These are phyloP conservation scores for Choreutis nemorana DNA, from an alignment of 2,888 invertebrate species.

Conservation along the genomic window DNA sequence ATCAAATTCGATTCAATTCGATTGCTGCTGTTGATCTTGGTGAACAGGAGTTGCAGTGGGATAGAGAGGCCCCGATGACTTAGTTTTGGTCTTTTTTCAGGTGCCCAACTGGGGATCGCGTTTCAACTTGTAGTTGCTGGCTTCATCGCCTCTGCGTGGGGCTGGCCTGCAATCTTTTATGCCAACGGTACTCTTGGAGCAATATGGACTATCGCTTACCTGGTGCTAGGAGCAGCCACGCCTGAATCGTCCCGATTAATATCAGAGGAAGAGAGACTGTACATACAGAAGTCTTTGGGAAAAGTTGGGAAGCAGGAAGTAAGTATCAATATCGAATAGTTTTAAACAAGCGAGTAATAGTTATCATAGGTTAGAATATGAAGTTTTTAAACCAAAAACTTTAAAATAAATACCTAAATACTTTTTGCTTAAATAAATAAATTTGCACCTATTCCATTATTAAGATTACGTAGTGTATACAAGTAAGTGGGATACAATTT, in stretches of 20 bases:
- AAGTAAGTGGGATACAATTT: too few relatives aligned
- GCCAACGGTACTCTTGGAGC: constrained; percentile 71
- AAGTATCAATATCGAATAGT: constrained; percentile 5
- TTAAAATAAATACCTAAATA: too few relatives aligned
- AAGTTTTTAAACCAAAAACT: too few relatives aligned
- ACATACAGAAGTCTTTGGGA: constrained; percentile 69
- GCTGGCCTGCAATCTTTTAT: constrained; percentile 84
- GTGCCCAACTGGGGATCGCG: constrained; percentile 82
- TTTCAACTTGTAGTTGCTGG: constrained; percentile 78
- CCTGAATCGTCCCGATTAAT: constrained; percentile 70
- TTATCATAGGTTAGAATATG: too few relatives aligned
- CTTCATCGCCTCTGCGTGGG: constrained; percentile 69
- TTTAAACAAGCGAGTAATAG: too few relatives aligned
- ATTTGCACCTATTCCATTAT: too few relatives aligned
- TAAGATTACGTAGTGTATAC: too few relatives aligned
- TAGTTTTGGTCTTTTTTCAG: constrained; percentile 43
- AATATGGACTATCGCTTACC: constrained; percentile 68
- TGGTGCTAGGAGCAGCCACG: constrained; percentile 70
- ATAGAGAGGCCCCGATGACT: too few relatives aligned
- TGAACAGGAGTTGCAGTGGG: too few relatives aligned
- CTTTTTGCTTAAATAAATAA: too few relatives aligned
- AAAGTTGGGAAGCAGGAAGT: constrained; percentile 45
- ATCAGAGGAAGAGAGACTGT: constrained; percentile 69
- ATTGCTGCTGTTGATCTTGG: too few relatives aligned
- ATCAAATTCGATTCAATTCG: too few relatives aligned